Evolutionary conservation across 2,113 vertebrate genomes (phyloP), one percentile per base, ranked within the genome.

Genomic region (Todiramphus saurophagus): DNA sequence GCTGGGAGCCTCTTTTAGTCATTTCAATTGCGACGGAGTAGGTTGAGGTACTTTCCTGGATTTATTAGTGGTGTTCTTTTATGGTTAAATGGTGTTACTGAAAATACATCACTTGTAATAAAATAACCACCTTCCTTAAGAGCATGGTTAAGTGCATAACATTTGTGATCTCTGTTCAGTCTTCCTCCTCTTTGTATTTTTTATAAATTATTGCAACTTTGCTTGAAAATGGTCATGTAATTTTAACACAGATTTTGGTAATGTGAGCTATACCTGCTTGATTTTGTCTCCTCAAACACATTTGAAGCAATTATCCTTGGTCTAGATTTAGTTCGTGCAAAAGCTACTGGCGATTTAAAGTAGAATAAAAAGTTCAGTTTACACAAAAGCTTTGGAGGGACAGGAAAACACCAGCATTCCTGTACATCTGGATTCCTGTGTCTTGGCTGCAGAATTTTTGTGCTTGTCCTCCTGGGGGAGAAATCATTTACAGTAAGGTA

Each of bases 11-110:
- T 80, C 64, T 87, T 75, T 43, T 28, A 55, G 50, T 85, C 46
- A 83, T 95, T 97, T 69, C 70, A 94, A 5, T 74, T 72, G 67
- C 60, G 41, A 14, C 63, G 82, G 91, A 94, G 94, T 89, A 93
- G 39, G 16, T 72, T 53, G 60, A 77, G 72, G 74, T 74, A 46
- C 84, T 97, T 70, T 90, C 95, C 94, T 95, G 63, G 25, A 66
- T 96, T 91, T 96, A 88, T 89, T 72, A 59, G 37, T 88, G 89
- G 63, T 66, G 80, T 77, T 95, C 27, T 83, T 96, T 96, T 90
- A 35, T 46, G 89, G 90, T 87, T 94, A 90, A 93, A 72, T 79
- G 79, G 21, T 80, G 92, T 90, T 93, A 96, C 80, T 96, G 90
- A 80, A 96, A 97, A 96, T 56, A 48, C 43, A 69, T 76, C 53